Evolutionary conservation across 2,113 vertebrate genomes (phyloP).

Genomic region (Mus spicilegus): DNA sequence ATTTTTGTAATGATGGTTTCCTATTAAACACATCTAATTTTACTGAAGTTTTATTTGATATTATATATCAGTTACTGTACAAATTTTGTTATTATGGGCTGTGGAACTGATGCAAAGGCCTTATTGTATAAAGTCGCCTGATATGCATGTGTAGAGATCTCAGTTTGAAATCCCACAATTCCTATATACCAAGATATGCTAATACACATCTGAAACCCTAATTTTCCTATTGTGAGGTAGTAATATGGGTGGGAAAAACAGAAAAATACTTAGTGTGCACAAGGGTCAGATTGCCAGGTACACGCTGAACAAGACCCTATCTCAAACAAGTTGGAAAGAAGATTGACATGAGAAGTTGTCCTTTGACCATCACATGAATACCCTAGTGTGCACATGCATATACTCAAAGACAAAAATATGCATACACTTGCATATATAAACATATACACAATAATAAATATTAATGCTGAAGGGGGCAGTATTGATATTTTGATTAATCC

Average conservation of each 20-base stretch:
- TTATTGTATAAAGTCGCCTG: background rate
- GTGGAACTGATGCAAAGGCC: background rate
- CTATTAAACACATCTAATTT: background rate
- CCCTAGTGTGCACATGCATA: no score
- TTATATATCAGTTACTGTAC: background rate
- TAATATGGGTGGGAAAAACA: background rate
- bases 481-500: constrained; percentile 29
- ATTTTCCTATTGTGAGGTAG: background rate
- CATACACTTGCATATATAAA: no score
- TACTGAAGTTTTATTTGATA: background rate
- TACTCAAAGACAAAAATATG: background rate
- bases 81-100: background rate
- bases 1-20: background rate
- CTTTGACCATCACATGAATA: background rate
- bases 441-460: background rate
- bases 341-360: no score
- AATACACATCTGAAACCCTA: background rate
- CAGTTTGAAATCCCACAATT: background rate
- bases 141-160: background rate
- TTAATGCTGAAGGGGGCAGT: background rate
- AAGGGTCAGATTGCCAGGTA: no score
- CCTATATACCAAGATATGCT: background rate
- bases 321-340: background rate
- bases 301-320: background rate
- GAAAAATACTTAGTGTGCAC: no score